Evolutionary conservation across 2,113 vertebrate genomes (phyloP), one percentile per base, ranked within the genome.

Genomic region (Hippocampus barbouri): DNA sequence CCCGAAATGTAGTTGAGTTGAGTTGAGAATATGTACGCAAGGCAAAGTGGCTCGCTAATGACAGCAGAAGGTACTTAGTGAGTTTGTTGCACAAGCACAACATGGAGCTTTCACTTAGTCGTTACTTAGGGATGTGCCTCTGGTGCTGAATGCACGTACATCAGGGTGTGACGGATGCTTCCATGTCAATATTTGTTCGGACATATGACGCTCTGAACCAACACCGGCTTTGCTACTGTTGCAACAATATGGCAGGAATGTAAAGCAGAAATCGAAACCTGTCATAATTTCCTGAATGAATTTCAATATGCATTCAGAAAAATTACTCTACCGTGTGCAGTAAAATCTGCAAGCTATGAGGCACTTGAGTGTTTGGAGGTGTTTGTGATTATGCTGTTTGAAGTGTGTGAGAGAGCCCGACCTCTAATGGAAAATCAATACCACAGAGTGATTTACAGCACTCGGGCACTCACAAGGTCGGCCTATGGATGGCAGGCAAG

Each of bases 361-460:
- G 30, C 15, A 14, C 18, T 63, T 66, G 71, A 71, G 57, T 25
- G 56, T 51, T 43, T 34, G 64, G 34, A 79, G 84, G 78, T 87
- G 86, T 87, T 89, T 87, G 86, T 76, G 86, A 83, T 80, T 78
- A 54, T 65, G 68, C 86, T 65, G 80, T 85, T 85, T 66, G 78
- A 79, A 76, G 81, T 85, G 86, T 76, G 85, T 70, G 34, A 66
- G 68, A 83, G 78, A 62, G 80, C 84, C 83, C 77, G 86, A 90
- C 88, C 83, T 78, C 76, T 76, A 88, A 90, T 83, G 77, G 76
- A 85, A 84, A 89, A 92, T 93, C 90, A 75, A 92, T 92, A 87
- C 11, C 5, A 4, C 34, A 2, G 74, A 86, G 85, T 90, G 91
- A 93, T 92, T 92, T 91, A 91, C 86, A 79, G 86, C 80, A 65